These are phyloP conservation scores for Halichoerus grypus DNA, from an alignment of 2,113 vertebrate genomes.

Conservation along the genomic window DNA sequence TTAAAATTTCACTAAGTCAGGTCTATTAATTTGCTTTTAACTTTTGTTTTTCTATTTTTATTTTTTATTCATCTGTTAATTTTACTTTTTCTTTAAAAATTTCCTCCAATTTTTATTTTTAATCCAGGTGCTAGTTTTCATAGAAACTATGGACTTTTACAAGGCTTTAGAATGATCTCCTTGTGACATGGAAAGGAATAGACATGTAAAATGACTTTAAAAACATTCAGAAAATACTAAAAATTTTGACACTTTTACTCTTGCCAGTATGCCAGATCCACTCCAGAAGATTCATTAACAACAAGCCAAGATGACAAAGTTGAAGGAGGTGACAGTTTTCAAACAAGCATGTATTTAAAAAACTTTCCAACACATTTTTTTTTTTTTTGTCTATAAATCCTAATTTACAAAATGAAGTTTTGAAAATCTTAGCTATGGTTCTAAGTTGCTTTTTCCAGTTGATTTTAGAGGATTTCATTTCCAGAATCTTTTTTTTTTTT, in stretches of 20 bases:
- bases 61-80: not conserved
- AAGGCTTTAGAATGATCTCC: not conserved
- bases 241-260: not conserved
- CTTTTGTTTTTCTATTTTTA: not conserved
- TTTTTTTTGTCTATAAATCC: not conserved
- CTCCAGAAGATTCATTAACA: not conserved
- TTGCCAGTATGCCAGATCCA: constrained; percentile 1
- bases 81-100: not conserved
- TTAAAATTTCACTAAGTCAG: not conserved
- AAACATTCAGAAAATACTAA: constrained; percentile 38
- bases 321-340: not conserved
- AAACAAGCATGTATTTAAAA: not conserved
- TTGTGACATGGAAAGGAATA: not conserved
- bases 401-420: constrained; percentile 4
- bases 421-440: not conserved
- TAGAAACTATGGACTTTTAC: not conserved
- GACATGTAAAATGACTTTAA: constrained; percentile 12
- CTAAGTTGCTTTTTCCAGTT: not conserved
- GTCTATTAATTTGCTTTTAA: not conserved
- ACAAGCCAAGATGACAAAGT: not conserved
- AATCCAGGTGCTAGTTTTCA: not conserved
- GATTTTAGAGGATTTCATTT: not conserved
- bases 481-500: not conserved
- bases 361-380: not conserved
- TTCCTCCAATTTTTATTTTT: not conserved